Base-by-base conservation (phyloP, 2,113 vertebrate species). In the Miniopterus natalensis region DNA sequence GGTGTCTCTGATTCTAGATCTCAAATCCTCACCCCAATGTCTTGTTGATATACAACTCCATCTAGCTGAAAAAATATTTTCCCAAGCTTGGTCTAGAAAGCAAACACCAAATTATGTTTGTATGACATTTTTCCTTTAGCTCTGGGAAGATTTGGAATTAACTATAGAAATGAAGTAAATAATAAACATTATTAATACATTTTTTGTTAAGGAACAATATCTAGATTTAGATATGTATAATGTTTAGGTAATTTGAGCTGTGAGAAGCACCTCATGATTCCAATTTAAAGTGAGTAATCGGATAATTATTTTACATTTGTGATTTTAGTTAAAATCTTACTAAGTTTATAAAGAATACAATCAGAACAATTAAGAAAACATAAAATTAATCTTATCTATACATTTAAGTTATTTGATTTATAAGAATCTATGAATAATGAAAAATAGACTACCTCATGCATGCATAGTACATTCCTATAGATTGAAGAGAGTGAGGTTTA, bases 261-360 rank as follows among this genome's bases (percentile, higher is more conserved):
- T 77, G 93, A 83, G 49, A 90, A 83, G 55, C 51, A 23, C 6
- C 25, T 31, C 12, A 29, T 45, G 29, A 57, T 88, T 94, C 65
- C 14, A 84, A 63, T 63, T 68, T 77, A 31, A 88, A 90, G 51
- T 77, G 40, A 90, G 0, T 90, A 94, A 68, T 45, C 59, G 29
- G 80, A 18, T 80, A 84, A 68, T n/a, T 63, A 20, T 71, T 80
- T 84, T 68, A 71, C 49, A 65, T 71, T 89, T 81, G 13, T 66
- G 57, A 89, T 49, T 77, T 88, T 78, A 79, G 49, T 88, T 42
- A 65, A 95, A 95, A 90, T 74, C 45, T 70, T 70, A 74, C 49
- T 74, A 84, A 74, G 5, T 88, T 71, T 63, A 63, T 51, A 20
- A 81, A 51, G 51, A 91, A 18, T 51, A 83, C 0, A 61, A 36